Conservation (phyloP, 1,140 invertebrate species). For the Pseudomyrmex dendroicus region DNA sequence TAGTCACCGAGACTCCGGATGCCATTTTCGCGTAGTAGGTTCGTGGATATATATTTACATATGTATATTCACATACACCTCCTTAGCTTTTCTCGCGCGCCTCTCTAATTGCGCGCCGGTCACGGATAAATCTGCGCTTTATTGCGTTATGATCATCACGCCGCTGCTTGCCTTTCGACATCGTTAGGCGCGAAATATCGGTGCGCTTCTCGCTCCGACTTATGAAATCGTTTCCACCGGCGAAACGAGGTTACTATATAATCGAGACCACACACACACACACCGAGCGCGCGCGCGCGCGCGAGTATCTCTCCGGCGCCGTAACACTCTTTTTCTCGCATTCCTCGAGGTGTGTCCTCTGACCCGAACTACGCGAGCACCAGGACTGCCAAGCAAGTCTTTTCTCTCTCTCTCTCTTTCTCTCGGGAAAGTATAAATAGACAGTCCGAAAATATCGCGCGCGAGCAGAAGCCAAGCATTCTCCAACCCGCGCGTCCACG, state of each 20-base stretch:
- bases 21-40: too few relatives aligned
- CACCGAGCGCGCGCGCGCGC: neutral
- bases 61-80: neutral
- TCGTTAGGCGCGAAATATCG: conserved; percentile 34
- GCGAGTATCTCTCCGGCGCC: neutral
- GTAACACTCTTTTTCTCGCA: conserved; percentile 13
- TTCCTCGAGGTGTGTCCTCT: conserved; percentile 71
- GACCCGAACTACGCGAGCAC: conserved; percentile 66
- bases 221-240: conserved; percentile 3
- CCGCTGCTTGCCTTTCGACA: neutral
- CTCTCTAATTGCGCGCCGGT: conserved; percentile 11
- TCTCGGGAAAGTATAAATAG: conserved; percentile 67
- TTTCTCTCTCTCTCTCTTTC: conserved; percentile 16
- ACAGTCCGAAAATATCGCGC: conserved; percentile 67
- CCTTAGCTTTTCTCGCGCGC: conserved; percentile 5
- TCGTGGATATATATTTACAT: too few relatives aligned
- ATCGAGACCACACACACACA: conserved; percentile 35
- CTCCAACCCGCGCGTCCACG: conserved; percentile 38
- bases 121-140: conserved; percentile 7
- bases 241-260: conserved; percentile 17
- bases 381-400: conserved; percentile 34
- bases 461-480: conserved; percentile 50
- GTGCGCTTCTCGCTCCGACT: neutral
- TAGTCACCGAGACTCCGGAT: too few relatives aligned
- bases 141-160: conserved; percentile 11